Evolutionary conservation across 2,888 invertebrate genomes (phyloP), one percentile per base, ranked within the genome.

Genomic region (Bellardia bayeri): DNA sequence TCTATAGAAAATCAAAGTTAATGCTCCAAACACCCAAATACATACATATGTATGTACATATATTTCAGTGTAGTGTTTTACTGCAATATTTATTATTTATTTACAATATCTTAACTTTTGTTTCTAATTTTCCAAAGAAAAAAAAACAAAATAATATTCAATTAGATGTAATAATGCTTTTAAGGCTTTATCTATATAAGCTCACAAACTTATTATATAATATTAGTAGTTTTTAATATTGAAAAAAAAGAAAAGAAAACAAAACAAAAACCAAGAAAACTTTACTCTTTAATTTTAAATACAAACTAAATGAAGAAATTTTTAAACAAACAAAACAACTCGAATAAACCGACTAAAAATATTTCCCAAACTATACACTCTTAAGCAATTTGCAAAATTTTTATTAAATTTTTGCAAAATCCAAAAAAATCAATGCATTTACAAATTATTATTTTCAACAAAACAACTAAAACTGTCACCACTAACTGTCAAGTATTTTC

Each of bases 141-240:
- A 90, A 42, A 45, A 45, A 45, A 45, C 9, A 7, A 75, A 23
- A 1, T 40, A 61, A 42, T 54, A 75, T 56, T 56, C 88, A 80
- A 75, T 88, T 89, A 89, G 51, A 75, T 79, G 54, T 89, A 91
- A 91, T 91, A 91, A 91, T 78, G 80, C 78, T 89, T 88, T 88
- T 88, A 89, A 89, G 88, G 88, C 90, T 91, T 91, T 91, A 87
- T 91, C 85, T 91, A 87, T 75, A 82, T 82, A 85, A 85, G 75
- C 74, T 75, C 71, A 75, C 58, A 82, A 83, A 75, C 61, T 90
- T 91, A 64, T 79, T 40, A 85, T 88, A 61, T 37, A 76, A 78
- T 66, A 82, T 81, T 88, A 61, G 71, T 88, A 88, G 85, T 84
- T 87, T 89, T 86, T 88, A 85, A 89, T 23, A 79, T 89, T 56